Conservation (phyloP, 2,797 vertebrate species). For the Cyclopterus lumpus region DNA sequence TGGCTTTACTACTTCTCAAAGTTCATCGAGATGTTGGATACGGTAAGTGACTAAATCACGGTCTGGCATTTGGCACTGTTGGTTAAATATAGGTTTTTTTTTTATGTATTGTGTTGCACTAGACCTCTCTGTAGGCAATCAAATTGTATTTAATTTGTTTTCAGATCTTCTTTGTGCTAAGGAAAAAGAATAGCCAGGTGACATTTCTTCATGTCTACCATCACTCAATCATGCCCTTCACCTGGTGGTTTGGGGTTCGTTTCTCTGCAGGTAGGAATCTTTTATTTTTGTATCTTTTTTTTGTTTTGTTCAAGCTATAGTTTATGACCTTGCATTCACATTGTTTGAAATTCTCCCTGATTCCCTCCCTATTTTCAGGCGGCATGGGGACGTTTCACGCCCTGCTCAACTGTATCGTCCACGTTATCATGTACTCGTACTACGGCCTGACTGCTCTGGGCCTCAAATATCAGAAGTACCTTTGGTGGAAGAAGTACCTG, state of each 20-base stretch:
- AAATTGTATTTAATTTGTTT: rapidly evolving
- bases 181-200: constrained; percentile 96
- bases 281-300: neutral
- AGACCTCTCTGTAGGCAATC: neutral
- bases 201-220: constrained; percentile 98
- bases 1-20: constrained; percentile 99
- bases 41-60: constrained; percentile 87
- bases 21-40: constrained; percentile 97
- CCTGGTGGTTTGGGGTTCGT: constrained; percentile 99
- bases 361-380: constrained; percentile 77
- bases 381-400: constrained; percentile 96
- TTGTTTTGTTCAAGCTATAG: neutral
- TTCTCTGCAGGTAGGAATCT: constrained; percentile 91
- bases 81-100: neutral
- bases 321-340: neutral
- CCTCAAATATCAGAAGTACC: constrained; percentile 90
- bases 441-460: constrained; percentile 95
- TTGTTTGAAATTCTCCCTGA: neutral
- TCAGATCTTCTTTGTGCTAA: constrained; percentile 96
- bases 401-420: constrained; percentile 91
- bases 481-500: constrained; percentile 99
- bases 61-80: neutral
- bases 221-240: constrained; percentile 98
- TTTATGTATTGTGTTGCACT: neutral
- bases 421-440: constrained; percentile 96